Conservation (phyloP, 2,888 invertebrate genomes). For the Linnaemya tessellans region DNA sequence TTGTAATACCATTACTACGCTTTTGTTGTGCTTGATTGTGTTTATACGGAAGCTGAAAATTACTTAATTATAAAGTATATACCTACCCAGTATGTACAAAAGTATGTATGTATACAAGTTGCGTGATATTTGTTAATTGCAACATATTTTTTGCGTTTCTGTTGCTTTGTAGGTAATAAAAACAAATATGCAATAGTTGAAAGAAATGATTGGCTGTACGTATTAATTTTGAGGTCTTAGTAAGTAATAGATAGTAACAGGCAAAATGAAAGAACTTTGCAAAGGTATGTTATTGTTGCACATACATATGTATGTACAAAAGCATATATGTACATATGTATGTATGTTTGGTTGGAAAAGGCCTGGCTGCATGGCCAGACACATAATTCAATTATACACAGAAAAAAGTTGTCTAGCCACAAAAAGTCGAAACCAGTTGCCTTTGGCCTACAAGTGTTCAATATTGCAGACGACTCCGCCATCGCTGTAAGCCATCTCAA, state of each 20-base stretch:
- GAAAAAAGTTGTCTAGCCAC: constrained; percentile 58
- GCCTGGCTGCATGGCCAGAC: constrained; percentile 13
- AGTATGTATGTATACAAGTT: neutral
- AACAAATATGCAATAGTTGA: neutral
- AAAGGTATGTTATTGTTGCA: neutral
- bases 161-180: constrained; percentile 30
- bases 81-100: too few species aligned
- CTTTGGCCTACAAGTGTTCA: constrained; percentile 71
- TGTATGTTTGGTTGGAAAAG: neutral
- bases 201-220: too few species aligned
- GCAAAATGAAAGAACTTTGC: too few species aligned
- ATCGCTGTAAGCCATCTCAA: constrained; percentile 6
- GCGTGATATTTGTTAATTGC: constrained; percentile 62
- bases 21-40: neutral
- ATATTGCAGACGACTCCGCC: constrained; percentile 54
- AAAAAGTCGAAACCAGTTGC: constrained; percentile 68
- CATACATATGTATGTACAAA: neutral
- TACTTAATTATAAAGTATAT: constrained; percentile 34
- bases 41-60: constrained; percentile 49
- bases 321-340: too few species aligned
- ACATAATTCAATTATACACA: constrained; percentile 18
- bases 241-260: too few species aligned
- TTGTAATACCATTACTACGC: neutral
- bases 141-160: too few species aligned
- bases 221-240: too few species aligned